Evolutionary conservation across 2,113 vertebrate species (phyloP), one percentile per base, ranked within the genome.

Genomic region (Merops nubicus): DNA sequence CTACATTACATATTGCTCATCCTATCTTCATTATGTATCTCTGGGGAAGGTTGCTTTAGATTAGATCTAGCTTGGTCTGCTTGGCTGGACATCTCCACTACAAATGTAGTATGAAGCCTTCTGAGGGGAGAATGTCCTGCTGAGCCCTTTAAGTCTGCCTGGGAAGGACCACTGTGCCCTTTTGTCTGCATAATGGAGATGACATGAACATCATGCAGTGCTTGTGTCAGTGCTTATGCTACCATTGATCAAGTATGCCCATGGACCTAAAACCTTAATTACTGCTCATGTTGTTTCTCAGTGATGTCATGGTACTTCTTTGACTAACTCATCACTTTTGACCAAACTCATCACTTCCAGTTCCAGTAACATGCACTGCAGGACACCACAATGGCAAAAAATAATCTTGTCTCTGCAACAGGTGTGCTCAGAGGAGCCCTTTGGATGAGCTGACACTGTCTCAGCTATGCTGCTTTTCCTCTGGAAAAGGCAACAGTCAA

Each of bases 151-250:
- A 26, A 73, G 29, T 7, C 4, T 17, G 5, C 1, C 33, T 21
- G 20, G n/a, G 26, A 77, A 5, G 1, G 7, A 36, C 45, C 36
- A 10, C n/a, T 18, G 13, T 4, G 1, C 26, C 18, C 31, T 68
- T 79, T 50, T 56, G 26, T 38, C 60, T 63, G 23, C 8, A 23
- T 34, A 7, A 6, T 19, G 67, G 19, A 45, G 42, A 25, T 31
- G 15, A 12, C 67, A 22, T 31, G 43, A 42, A 12, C 11, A 11
- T 2, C 51, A 16, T 13, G 11, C 57, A 50, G 45, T 15, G 43
- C 33, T 51, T 22, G 3, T 67, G 34, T 33, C 62, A 23, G 0
- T 40, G 45, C 4, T 5, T 8, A 23, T 1, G 1, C n/a, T 36
- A 48, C 65, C 25, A 22, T n/a, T 74, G 47, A 23, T 85, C 23